Base-by-base conservation (phyloP, 2,888 invertebrate species). In the Microdon myrmicae region DNA sequence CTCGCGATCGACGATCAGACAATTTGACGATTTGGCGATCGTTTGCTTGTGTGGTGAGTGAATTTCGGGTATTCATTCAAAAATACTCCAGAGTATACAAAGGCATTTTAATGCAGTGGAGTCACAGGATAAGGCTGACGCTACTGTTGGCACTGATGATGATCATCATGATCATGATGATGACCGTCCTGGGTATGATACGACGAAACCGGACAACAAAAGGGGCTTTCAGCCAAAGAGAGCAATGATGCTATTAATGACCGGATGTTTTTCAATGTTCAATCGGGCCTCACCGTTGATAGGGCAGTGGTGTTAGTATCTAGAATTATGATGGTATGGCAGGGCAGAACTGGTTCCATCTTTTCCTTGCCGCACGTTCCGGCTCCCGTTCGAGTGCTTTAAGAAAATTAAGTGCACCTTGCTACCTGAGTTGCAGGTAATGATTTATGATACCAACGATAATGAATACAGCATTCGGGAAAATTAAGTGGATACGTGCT, bases 381-480 rank as follows among this genome's bases (percentile, higher is more conserved):
- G 45, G 35, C 47, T 58, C 51, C 38, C 51, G 51, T 37, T 29
- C 51, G 64, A 51, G 44, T 67, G 56, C 51, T 58, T 64, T 64
- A 61, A 55, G 55, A 68, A 69, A 70, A 70, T 70, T 68, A 70
- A 69, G 69, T 70, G 70, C 70, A 70, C 70, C 70, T 70, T 70
- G 70, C 70, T 69, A 69, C 69, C 69, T 68, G 69, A 68, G 69
- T 70, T 69, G 69, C 69, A 70, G 68, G 69, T 68, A 70, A 70
- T 70, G 70, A 70, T 70, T 70, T 70, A 70, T 70, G 69, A 68
- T 69, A 69, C 67, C 68, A 69, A 68, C 67, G 69, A 70, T 70
- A 70, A 70, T 69, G 69, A 70, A 70, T 70, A 70, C 69, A 59
- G 68, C 67, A 69, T 68, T 70, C 68, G 67, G 64, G 66, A 66